Base-by-base conservation (phyloP, 2,797 vertebrate species). In the Siniperca undulata region DNA sequence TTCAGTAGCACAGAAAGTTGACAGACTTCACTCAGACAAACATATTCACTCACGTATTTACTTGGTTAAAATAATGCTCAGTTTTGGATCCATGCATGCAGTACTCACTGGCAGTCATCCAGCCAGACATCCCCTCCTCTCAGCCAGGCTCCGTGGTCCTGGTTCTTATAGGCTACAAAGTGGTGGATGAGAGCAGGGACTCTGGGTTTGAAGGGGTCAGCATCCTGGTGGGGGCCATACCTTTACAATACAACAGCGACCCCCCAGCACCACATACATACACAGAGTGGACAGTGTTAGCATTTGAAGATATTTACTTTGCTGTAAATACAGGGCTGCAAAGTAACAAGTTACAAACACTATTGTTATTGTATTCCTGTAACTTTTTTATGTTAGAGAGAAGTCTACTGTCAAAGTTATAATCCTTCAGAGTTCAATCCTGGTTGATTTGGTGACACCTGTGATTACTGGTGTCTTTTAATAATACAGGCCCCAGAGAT, bases 141-240 rank as follows among this genome's bases (percentile, higher is more conserved):
- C 82, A 99, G 95, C 98, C 98, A 99, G 81, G 98, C 98, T 34
- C 98, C 98, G 0, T 99, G 98, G 87, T 99, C 98, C 94, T 99
- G 97, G 93, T 99, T 99, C 96, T 99, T 99, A 90, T 97, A 99
- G 83, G 98, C 98, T 2, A 97, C 96, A 70, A 99, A 99, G 86
- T 89, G 93, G 24, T 96, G 95, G 79, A 99, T 98, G 68, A 97
- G 95, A n/a, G 98, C 98, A 0, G 98, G 98, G 64, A 97, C 97
- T 87, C 98, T 96, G 70, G 98, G 97, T 92, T 99, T 99, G 89
- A 97, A 94, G 27, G 97, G 98, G 88, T 99, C 97, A 0, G 98
- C 96, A 0, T 99, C 97, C 90, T 97, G 95, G 93, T 99, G 98
- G 0, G 98, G 98, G 70, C 98, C 95, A 61, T 99, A 99, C 81